These are phyloP conservation scores for Psophia crepitans DNA, from an alignment of 2,113 vertebrate genomes.

Conservation along the genomic window DNA sequence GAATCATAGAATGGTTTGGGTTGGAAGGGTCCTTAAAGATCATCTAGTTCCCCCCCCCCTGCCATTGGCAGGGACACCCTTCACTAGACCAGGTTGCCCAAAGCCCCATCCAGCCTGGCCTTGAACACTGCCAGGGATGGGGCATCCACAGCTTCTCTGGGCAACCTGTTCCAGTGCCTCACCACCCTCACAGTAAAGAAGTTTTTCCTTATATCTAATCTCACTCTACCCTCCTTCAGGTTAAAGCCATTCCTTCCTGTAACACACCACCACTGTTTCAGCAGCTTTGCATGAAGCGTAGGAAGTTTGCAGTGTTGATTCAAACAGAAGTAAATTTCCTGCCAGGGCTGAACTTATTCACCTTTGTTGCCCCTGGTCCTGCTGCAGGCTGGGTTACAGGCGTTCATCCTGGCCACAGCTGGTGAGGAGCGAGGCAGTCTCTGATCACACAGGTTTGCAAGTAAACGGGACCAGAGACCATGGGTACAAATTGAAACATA, in stretches of 20 bases:
- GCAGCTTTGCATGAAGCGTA: not conserved
- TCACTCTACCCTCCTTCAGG: too few species aligned
- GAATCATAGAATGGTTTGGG: too few species aligned
- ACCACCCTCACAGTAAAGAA: too few species aligned
- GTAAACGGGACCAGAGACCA: not conserved
- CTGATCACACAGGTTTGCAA: not conserved
- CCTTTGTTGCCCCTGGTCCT: not conserved
- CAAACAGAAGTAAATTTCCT: not conserved
- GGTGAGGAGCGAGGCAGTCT: not conserved
- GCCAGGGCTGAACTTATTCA: not conserved
- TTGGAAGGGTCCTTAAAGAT: too few species aligned
- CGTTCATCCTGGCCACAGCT: not conserved
- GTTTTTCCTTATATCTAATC: too few species aligned
- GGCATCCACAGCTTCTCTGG: too few species aligned
- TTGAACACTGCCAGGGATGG: too few species aligned
- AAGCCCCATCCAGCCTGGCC: too few species aligned
- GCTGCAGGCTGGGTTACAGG: not conserved
- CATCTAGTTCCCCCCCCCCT: too few species aligned
- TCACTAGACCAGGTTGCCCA: too few species aligned
- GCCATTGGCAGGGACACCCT: too few species aligned
- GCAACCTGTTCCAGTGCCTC: too few species aligned
- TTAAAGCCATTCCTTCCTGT: not conserved
- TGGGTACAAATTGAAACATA: not conserved
- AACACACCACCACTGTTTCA: not conserved
- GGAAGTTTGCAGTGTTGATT: not conserved